These are phyloP conservation scores for Dipodomys ordii DNA, from an alignment of 2,113 vertebrate species.

Conservation along the genomic window DNA sequence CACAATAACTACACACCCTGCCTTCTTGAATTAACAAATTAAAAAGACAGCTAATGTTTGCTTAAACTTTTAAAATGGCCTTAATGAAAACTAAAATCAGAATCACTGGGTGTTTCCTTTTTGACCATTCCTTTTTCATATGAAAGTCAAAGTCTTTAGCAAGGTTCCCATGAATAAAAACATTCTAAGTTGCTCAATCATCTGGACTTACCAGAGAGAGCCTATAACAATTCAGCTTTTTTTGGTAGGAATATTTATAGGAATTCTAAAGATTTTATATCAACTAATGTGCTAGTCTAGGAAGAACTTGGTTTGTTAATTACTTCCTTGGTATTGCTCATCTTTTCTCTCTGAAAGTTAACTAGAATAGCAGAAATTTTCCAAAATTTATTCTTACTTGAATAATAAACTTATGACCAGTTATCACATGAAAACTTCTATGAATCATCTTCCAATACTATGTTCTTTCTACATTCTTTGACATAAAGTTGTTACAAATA, in stretches of 20 bases:
- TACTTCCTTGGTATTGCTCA: constrained; percentile 45
- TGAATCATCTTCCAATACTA: constrained; percentile 67
- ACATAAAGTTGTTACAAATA: constrained; percentile 55
- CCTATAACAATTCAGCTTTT: not conserved
- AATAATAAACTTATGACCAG: constrained; percentile 68
- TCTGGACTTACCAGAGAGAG: constrained; percentile 54
- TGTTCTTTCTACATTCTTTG: constrained; percentile 39
- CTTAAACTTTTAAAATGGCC: constrained; percentile 69
- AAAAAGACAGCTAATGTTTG: constrained; percentile 60
- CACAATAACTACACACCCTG: constrained; percentile 64
- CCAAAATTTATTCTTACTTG: constrained; percentile 40
- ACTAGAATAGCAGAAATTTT: constrained; percentile 25
- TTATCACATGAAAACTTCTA: constrained; percentile 48
- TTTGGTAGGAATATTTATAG: not conserved
- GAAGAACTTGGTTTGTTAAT: constrained; percentile 52
- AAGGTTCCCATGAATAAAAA: constrained; percentile 63
- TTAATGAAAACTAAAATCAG: constrained; percentile 75
- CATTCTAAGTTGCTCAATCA: constrained; percentile 14
- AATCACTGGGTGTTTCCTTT: constrained; percentile 51
- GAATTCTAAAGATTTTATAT: constrained; percentile 34
- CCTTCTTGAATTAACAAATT: constrained; percentile 35
- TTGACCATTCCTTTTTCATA: constrained; percentile 51
- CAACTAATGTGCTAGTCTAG: not conserved
- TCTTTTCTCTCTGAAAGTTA: constrained; percentile 17
- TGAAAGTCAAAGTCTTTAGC: constrained; percentile 54